These are phyloP conservation scores for Drosophila stalkeri DNA, from an alignment of 2,888 invertebrate species.

Conservation along the genomic window DNA sequence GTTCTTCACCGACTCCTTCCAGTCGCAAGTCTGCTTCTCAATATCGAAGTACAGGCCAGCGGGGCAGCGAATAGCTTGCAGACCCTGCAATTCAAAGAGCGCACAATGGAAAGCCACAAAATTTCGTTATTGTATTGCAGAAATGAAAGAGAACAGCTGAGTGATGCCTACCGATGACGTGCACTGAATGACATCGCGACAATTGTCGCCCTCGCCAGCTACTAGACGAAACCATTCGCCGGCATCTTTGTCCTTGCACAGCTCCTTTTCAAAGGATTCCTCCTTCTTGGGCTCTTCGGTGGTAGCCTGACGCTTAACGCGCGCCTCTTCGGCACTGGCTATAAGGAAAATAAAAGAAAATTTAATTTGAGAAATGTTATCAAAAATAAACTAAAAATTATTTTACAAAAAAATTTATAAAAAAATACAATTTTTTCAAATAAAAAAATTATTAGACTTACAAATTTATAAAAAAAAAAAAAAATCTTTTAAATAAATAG, in stretches of 20 bases:
- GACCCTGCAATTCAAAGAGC: slow-evolving; percentile 87
- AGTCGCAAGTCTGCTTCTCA: slow-evolving; percentile 97
- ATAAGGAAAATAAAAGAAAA: not conserved
- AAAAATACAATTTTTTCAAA: not conserved
- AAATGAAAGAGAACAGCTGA: not conserved
- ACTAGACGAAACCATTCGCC: slow-evolving; percentile 97
- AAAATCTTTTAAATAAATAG: too few species aligned
- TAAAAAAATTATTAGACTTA: too few species aligned
- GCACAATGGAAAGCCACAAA: not conserved
- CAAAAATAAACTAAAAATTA: not conserved
- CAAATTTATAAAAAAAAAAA: too few species aligned
- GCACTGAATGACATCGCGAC: slow-evolving; percentile 97
- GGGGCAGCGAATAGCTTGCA: slow-evolving; percentile 96
- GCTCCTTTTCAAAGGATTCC: slow-evolving; percentile 94
- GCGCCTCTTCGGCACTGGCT: slow-evolving; percentile 73
- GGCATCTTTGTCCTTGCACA: slow-evolving; percentile 97
- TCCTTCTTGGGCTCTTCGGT: slow-evolving; percentile 93
- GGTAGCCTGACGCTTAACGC: slow-evolving; percentile 90
- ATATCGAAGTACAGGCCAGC: slow-evolving; percentile 97
- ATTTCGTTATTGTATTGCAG: not conserved
- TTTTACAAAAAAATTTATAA: not conserved
- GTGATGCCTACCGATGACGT: slow-evolving; percentile 92
- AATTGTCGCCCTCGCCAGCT: slow-evolving; percentile 95
- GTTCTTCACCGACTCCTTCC: slow-evolving; percentile 97
- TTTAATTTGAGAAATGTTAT: not conserved